A percentile compares a stretch with the other conserved stretches of the same genome.
phyloP scores from a whole-genome alignment of 2,797 vertebrate species.

The Tolypeutes matacus region DNA sequence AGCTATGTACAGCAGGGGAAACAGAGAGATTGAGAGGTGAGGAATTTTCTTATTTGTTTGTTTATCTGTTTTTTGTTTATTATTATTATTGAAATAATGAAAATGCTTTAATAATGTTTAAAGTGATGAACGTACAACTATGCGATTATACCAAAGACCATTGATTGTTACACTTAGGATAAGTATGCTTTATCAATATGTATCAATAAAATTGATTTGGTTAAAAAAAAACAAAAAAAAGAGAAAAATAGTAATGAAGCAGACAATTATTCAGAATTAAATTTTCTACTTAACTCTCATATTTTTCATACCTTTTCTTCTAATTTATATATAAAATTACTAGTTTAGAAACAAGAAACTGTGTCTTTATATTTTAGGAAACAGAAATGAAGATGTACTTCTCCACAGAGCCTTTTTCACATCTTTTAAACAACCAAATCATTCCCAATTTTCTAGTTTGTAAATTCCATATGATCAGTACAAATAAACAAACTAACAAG shows the following conservation, averaged over 20 bases:
- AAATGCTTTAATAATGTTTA: too few species aligned
- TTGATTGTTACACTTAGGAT: too few species aligned
- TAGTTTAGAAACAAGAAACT: slow-evolving; percentile 63
- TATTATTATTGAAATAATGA: too few species aligned
- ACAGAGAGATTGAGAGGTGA: too few species aligned
- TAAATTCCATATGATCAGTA: slow-evolving; percentile 73
- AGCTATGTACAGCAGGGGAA: too few species aligned
- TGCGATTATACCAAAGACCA: too few species aligned
- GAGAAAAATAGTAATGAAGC: neutral
- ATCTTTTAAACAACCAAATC: slow-evolving; percentile 76
- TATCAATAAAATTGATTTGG: too few species aligned
- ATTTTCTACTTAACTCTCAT: neutral
- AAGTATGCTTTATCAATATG: too few species aligned
- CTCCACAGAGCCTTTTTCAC: slow-evolving; percentile 8
- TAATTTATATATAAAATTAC: slow-evolving; percentile 64
- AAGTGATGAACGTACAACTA: too few species aligned
- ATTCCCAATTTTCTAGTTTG: slow-evolving; percentile 75
- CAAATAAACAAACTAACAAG: slow-evolving; percentile 81
- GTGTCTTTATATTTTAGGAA: slow-evolving; percentile 58
- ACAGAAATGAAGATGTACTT: slow-evolving; percentile 50
- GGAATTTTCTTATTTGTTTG: too few species aligned
- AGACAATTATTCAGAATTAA: slow-evolving; percentile 21
- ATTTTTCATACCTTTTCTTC: slow-evolving; percentile 3
- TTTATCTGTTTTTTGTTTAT: too few species aligned
- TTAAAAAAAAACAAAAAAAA: too few species aligned